Evolutionary conservation across 2,797 vertebrate genomes (phyloP), one percentile per base, ranked within the genome.

Genomic region (Typhlichthys subterraneus): DNA sequence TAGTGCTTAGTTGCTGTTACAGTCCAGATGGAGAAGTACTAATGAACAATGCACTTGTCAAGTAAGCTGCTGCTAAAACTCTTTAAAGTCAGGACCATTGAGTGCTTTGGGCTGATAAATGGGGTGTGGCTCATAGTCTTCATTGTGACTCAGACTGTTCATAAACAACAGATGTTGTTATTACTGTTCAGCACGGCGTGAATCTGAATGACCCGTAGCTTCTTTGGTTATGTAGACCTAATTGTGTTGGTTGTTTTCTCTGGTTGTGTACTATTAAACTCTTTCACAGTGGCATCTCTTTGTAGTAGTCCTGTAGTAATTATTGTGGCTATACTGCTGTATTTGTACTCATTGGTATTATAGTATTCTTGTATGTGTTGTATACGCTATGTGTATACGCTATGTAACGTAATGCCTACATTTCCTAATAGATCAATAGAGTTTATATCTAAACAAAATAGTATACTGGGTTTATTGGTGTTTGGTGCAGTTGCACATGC

Each of bases 21-120:
- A 31, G 60, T 69, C 49, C 81, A 84, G 74, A 84, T 80, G 78
- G 75, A 65, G 59, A 46, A 5, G 45, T 61, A 62, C 81, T 81
- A 78, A 83, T 70, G 68, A 79, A 69, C 69, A 67, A 56, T 23
- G 14, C 12, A 72, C 67, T 69, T 62, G 56, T 76, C 61, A 76
- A 61, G 67, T 59, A 48, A 48, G 60, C 45, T 17, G 15, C 65
- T 53, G 12, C 50, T 49, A 6, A 51, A 49, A 46, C 42, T 50
- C 59, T n/a, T 62, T 59, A 12, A 70, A 63, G 61, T 67, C 4
- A 64, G 52, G 29, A 61, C 14, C 1, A 49, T 54, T 46, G 52
- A 14, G 17, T 2, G 5, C 6, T 12, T 33, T 53, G 63, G 65
- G 47, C 50, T 64, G 50, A 10, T 47, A 33, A 49, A 69, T 29